Percentiles rank a stretch among this genome's conserved stretches.
phyloP scores from a whole-genome alignment of 2,113 vertebrate genomes.

The Colistium nudipinnis region DNA sequence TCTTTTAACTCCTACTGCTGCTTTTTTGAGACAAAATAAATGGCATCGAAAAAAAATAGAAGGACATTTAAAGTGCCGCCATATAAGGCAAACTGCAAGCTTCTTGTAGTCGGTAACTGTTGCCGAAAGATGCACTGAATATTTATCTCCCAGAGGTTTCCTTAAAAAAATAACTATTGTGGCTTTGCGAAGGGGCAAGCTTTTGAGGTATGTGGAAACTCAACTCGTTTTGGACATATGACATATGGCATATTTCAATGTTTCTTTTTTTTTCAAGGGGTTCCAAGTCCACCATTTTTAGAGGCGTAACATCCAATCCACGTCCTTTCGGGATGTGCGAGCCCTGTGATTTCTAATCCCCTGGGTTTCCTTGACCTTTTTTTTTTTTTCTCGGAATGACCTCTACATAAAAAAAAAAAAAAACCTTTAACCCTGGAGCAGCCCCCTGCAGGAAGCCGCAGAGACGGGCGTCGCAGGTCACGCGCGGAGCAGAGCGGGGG shows the following conservation, averaged over 20 bases:
- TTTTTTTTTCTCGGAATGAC: background rate
- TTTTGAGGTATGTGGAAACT: background rate
- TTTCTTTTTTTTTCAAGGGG: no score
- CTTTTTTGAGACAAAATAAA: no score
- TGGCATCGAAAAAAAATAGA: no score
- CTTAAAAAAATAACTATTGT: background rate
- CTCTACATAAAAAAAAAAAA: conserved; percentile 4
- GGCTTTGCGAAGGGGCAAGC: background rate
- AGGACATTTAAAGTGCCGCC: no score
- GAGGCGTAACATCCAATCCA: background rate
- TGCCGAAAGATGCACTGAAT: no score
- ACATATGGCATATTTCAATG: no score
- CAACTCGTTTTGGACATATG: background rate
- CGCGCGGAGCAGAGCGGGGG: conserved; percentile 40
- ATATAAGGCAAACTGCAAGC: no score
- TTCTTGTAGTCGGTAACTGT: no score
- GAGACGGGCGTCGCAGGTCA: conserved; percentile 25
- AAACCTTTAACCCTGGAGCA: conserved; percentile 14
- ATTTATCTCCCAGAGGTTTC: background rate
- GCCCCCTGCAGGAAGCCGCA: conserved; percentile 10
- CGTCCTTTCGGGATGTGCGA: background rate
- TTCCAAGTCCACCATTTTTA: no score
- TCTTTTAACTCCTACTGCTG: no score
- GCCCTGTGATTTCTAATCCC: background rate
- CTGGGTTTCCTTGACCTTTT: no score